A percentile compares a stretch with the other conserved stretches of the same genome.
Conservation (phyloP, 2,797 vertebrate genomes). For the Epinephelus coioides region DNA sequence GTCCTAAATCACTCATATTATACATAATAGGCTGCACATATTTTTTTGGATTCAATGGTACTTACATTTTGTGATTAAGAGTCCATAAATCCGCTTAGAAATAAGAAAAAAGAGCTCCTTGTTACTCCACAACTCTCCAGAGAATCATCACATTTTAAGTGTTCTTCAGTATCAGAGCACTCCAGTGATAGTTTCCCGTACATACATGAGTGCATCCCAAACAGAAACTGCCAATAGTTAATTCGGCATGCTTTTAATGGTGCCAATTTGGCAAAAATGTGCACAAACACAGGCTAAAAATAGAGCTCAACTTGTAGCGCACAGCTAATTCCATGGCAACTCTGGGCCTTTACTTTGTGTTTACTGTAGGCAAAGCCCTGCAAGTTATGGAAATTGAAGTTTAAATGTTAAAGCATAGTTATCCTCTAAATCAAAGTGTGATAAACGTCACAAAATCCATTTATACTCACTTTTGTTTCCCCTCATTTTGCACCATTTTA, state of each 20-base stretch:
- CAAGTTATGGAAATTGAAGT: background rate
- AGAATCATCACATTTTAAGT: background rate
- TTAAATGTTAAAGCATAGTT: background rate
- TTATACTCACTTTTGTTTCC: background rate
- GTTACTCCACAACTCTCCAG: background rate
- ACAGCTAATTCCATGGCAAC: no score
- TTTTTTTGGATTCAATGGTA: background rate
- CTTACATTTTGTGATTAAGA: background rate
- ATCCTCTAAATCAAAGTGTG: background rate
- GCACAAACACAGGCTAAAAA: background rate
- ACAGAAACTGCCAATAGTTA: background rate
- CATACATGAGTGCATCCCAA: background rate
- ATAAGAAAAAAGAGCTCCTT: background rate
- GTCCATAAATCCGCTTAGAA: background rate
- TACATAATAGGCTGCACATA: background rate
- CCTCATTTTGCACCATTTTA: no score
- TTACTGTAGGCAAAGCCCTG: background rate
- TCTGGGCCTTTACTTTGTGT: background rate
- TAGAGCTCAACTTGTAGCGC: rapidly evolving
- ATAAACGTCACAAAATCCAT: background rate
- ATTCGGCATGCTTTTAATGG: background rate
- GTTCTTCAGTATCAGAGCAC: background rate
- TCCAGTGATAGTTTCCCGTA: background rate
- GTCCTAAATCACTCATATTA: background rate
- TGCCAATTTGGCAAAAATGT: background rate